Conservation (phyloP, 2,797 vertebrate genomes). For the Psittacula derbiana region DNA sequence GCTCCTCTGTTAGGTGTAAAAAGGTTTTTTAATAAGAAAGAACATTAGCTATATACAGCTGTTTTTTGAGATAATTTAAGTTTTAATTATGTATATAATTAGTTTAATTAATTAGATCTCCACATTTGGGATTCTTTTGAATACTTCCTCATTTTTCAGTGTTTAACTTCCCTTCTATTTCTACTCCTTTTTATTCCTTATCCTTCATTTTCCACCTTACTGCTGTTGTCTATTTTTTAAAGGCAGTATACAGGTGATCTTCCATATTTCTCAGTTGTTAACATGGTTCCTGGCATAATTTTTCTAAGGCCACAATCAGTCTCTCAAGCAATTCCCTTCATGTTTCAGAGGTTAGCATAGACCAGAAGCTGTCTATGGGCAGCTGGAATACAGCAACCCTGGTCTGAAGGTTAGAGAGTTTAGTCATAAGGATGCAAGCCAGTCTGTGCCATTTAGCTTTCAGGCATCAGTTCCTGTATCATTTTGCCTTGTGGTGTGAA, state of each 20-base stretch:
- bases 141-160: background rate
- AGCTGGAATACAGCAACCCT: background rate
- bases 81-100: background rate
- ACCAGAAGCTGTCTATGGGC: background rate
- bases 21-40: background rate
- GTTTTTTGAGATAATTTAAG: background rate
- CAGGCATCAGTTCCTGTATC: background rate
- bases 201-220: background rate
- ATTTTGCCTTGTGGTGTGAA: accelerated
- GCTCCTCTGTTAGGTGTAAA: background rate
- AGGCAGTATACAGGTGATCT: background rate
- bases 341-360: background rate
- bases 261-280: background rate
- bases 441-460: background rate
- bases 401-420: background rate
- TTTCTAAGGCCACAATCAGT: background rate
- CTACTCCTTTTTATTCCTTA: background rate
- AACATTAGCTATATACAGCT: background rate
- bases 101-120: background rate
- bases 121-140: background rate
- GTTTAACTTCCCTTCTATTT: background rate
- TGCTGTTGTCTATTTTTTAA: background rate
- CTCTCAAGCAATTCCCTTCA: background rate
- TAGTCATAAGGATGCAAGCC: background rate
- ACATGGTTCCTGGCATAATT: accelerated